Conservation (phyloP, 2,113 vertebrate species). For the Oreochromis spilurus region DNA sequence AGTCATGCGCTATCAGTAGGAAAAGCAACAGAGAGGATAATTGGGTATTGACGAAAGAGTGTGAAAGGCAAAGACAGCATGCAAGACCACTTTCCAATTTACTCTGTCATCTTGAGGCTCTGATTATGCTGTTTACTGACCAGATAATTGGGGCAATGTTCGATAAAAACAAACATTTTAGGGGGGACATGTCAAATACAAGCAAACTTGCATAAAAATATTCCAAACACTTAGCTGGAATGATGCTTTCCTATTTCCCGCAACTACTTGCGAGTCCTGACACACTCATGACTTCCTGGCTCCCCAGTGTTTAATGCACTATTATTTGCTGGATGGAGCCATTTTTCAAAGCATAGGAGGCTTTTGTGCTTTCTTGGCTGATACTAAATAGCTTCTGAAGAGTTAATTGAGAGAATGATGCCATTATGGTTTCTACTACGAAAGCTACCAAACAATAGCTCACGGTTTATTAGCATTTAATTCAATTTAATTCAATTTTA, state of each 20-base stretch:
- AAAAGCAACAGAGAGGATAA: slow-evolving; percentile 64
- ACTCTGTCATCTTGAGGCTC: slow-evolving; percentile 65
- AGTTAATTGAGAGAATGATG: slow-evolving; percentile 25
- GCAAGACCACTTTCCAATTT: slow-evolving; percentile 58
- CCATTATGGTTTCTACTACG: background rate
- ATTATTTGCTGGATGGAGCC: slow-evolving; percentile 5
- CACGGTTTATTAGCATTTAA: background rate
- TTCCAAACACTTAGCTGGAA: slow-evolving; percentile 16
- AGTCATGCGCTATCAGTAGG: slow-evolving; percentile 34
- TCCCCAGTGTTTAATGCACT: slow-evolving; percentile 17
- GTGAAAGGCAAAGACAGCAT: slow-evolving; percentile 52
- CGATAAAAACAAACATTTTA: slow-evolving; percentile 61
- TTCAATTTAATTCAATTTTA: background rate
- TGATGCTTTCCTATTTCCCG: background rate
- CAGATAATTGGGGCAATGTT: slow-evolving; percentile 57
- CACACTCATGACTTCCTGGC: slow-evolving; percentile 12
- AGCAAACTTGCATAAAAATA: slow-evolving; percentile 13
- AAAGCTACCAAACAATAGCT: background rate
- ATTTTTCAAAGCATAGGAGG: background rate
- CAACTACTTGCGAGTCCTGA: background rate
- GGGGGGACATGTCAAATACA: slow-evolving; percentile 14
- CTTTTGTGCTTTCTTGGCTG: slow-evolving; percentile 2
- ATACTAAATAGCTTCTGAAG: slow-evolving; percentile 33
- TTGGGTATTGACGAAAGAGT: slow-evolving; percentile 73
- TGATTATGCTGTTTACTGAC: slow-evolving; percentile 70